Evolutionary conservation across 1,140 invertebrate genomes (phyloP), one percentile per base, ranked within the genome.

Genomic region (Calosoma granatense): DNA sequence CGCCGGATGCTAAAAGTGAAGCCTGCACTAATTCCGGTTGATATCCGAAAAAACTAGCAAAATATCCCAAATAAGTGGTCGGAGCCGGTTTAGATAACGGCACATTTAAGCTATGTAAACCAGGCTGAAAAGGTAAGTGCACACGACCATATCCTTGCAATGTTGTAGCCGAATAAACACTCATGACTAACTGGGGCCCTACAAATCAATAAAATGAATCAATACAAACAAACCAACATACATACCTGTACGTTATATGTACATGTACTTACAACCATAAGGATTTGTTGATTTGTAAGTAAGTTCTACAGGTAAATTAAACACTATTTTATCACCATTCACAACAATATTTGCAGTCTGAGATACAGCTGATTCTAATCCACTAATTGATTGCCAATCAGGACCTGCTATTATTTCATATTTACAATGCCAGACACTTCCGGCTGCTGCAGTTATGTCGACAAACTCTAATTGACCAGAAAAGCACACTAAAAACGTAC

Each of bases 151-250:
- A 70, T 14, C 70, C 70, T 56, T 64, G 64, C 22, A 70, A 55
- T 22, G 60, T 58, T 59, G 62, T 60, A 22, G 59, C 61, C 43
- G 59, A 64, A 54, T 70, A 72, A 22, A 70, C 63, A 53, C 69
- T 72, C 3, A 72, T 9, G 2, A 72, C 61, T 17, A 72, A 61
- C 59, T 72, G 70, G 14, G 70, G 70, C 70, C 70, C 70, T 71
- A 56, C 36, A 62, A n/a, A n/a, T n/a, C n/a, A n/a, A n/a, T n/a
- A n/a, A n/a, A n/a, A n/a, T n/a, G n/a, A n/a, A n/a, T n/a, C n/a
- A n/a, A 60, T 43, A 6, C 3, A 55, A 4, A 19, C 6, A 21
- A 11, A 9, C 2, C 30, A 26, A 52, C 22, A 20, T 57, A 6
- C 22, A 56, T 22, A 36, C 26, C 56, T 17, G 17, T 36, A 23